A percentile compares a stretch with the other conserved stretches of the same genome.
Evolutionary conservation across 2,888 invertebrate genomes (phyloP).

Genomic region (Diarsia dahlii): DNA sequence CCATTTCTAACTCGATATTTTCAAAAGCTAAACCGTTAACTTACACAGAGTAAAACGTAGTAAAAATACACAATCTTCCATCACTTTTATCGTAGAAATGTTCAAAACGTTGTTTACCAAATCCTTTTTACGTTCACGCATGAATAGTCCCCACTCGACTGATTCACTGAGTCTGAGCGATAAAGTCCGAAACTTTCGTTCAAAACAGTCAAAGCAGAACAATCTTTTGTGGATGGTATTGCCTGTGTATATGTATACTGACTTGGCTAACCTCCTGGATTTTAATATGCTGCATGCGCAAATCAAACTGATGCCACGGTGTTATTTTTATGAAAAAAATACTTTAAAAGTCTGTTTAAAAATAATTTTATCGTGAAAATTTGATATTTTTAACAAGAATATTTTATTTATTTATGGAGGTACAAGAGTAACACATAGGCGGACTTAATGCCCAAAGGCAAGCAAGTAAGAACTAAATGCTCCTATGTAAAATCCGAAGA

Average conservation of each 20-base stretch:
- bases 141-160: slow-evolving; percentile 74
- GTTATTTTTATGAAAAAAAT: not conserved
- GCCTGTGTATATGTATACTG: slow-evolving; percentile 8
- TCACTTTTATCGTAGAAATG: slow-evolving; percentile 70
- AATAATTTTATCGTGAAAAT: not conserved
- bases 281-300: slow-evolving; percentile 23
- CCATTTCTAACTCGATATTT: not conserved
- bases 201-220: slow-evolving; percentile 73
- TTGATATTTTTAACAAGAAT: not conserved
- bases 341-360: no score
- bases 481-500: not conserved
- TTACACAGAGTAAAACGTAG: slow-evolving; percentile 45
- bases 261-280: slow-evolving; percentile 26
- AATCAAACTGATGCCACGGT: not conserved
- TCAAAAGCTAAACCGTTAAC: slow-evolving; percentile 26
- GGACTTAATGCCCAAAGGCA: no score
- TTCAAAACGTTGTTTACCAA: slow-evolving; percentile 75
- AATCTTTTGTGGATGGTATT: slow-evolving; percentile 67
- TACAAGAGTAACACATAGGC: no score
- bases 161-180: slow-evolving; percentile 74
- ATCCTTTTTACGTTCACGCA: slow-evolving; percentile 76
- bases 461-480: not conserved
- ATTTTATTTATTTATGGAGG: no score
- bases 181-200: slow-evolving; percentile 74
- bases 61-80: slow-evolving; percentile 57